Conservation (phyloP, 2,797 vertebrate genomes). For the Characodon lateralis region DNA sequence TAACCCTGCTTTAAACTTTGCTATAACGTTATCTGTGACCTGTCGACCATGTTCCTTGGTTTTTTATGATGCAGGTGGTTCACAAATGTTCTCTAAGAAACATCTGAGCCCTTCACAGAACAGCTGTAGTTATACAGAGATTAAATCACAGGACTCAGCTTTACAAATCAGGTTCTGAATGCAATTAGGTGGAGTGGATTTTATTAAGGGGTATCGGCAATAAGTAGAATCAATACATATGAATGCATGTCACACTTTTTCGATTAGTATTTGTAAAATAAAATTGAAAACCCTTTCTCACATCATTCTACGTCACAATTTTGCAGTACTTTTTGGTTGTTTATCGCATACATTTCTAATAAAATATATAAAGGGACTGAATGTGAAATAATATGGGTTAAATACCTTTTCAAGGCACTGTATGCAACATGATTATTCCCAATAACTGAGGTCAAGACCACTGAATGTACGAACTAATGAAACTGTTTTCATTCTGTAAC, state of each 20-base stretch:
- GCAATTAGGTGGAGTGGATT: neutral
- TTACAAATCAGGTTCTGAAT: neutral
- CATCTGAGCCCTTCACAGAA: neutral
- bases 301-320: neutral
- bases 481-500: conserved; percentile 38
- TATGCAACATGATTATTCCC: neutral
- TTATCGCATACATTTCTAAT: too few species aligned
- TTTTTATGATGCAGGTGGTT: neutral
- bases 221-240: neutral
- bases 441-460: conserved; percentile 28
- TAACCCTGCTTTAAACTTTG: neutral
- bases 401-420: neutral
- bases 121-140: neutral
- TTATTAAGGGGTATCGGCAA: neutral
- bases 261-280: neutral
- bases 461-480: conserved; percentile 33
- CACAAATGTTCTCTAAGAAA: neutral
- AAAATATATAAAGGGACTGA: too few species aligned
- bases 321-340: neutral
- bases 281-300: neutral
- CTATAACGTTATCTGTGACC: neutral
- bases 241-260: neutral
- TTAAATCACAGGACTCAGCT: neutral
- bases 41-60: too few species aligned
- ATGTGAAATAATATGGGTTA: neutral